Evolutionary conservation across 2,113 vertebrate species (phyloP), one percentile per base, ranked within the genome.

Genomic region (Gobiocypris rarus): DNA sequence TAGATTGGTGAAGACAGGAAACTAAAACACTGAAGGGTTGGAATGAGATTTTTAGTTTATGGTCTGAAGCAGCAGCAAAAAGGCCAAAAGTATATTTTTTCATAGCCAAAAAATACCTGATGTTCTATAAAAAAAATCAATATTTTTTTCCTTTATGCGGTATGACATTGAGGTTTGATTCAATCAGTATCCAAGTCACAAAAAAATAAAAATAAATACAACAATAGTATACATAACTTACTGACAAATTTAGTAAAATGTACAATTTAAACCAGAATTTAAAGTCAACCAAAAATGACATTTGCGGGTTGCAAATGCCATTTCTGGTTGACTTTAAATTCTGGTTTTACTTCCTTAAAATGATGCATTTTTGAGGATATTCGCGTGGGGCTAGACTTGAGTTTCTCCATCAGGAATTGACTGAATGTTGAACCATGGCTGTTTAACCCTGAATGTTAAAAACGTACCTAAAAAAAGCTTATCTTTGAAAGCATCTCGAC

Each of bases 241-340:
- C 6, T 45, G 9, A n/a, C 34, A n/a, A 13, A 71, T 43, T 43
- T 10, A 9, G 22, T 38, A 11, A 43, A 6, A 38, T 6, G 11
- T 0, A 19, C 7, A 17, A 7, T 7, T 52, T 52, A 19, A 24
- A 58, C 22, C 34, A 4, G 15, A 38, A 69, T 61, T 43, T 24
- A 45, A 59, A 28, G 56, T 78, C 74, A 78, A 26, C 34, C 38
- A 45, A 24, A 78, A 78, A 61, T 24, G 4, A n/a, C 22, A 61
- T 61, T 58, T 15, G 22, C n/a, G n/a, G n/a, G n/a, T n/a, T n/a
- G n/a, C n/a, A n/a, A n/a, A n/a, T n/a, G n/a, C n/a, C n/a, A n/a
- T n/a, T n/a, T n/a, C n/a, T n/a, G n/a, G n/a, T n/a, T n/a, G n/a
- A n/a, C n/a, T n/a, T n/a, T n/a, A n/a, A n/a, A n/a, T n/a, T n/a